These are phyloP conservation scores for Drosophila subpulchrella DNA, from an alignment of 1,140 invertebrate species.

Conservation along the genomic window DNA sequence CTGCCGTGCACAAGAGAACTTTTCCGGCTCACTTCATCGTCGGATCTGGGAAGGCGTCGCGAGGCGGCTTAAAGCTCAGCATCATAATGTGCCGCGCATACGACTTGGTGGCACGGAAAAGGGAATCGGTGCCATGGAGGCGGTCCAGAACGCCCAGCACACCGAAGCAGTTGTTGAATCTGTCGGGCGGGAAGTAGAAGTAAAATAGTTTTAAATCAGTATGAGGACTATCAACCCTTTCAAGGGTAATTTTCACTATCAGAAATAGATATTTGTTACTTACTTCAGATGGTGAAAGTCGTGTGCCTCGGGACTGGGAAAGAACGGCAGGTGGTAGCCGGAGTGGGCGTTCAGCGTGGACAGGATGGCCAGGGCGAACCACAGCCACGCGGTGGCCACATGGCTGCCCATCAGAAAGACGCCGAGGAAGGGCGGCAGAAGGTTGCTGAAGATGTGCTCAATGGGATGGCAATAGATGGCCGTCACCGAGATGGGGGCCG, in stretches of 20 bases:
- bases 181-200: constrained; percentile 65
- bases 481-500: constrained; percentile 92
- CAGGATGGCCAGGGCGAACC: constrained; percentile 92
- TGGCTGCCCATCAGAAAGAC: constrained; percentile 93
- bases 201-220: not conserved
- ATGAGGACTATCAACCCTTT: too few species aligned
- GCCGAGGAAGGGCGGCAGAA: constrained; percentile 92
- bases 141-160: constrained; percentile 93
- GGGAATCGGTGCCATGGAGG: constrained; percentile 93
- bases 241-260: too few species aligned
- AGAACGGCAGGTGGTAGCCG: constrained; percentile 95
- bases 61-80: constrained; percentile 90
- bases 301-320: constrained; percentile 95
- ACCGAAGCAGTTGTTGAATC: constrained; percentile 94
- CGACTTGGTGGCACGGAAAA: constrained; percentile 90
- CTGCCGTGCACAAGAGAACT: constrained; percentile 1
- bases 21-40: constrained; percentile 73
- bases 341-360: constrained; percentile 94
- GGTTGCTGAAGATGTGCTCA: constrained; percentile 93
- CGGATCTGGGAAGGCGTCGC: constrained; percentile 90
- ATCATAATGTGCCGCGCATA: constrained; percentile 92
- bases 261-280: constrained; percentile 48
- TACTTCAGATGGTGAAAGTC: constrained; percentile 96
- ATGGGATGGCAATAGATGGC: constrained; percentile 95
- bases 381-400: constrained; percentile 92